Evolutionary conservation across 2,888 invertebrate genomes (phyloP), one percentile per base, ranked within the genome.

Genomic region (Branchellion lobata): DNA sequence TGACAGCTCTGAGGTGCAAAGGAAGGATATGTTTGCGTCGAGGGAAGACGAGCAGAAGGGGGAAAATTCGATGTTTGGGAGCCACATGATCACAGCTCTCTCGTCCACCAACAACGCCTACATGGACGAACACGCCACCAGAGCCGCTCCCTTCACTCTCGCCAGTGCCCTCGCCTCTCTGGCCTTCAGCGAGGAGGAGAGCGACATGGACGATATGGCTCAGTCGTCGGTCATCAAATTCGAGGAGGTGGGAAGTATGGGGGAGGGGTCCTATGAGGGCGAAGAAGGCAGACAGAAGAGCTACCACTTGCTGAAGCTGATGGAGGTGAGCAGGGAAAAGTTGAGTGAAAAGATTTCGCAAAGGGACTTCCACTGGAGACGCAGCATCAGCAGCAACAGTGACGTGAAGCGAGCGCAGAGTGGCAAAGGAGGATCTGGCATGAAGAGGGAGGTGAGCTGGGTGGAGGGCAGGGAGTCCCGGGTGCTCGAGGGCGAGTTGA

Each of bases 111-210:
- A 77, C 40, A 84, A 84, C 69, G 82, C 81, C 29, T 83, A 83
- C 78, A 71, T 84, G 27, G 86, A 86, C 82, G 87, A 87, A 79
- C 85, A 86, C 82, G 86, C 86, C 68, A 87, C 87, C 1, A 83
- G 86, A 27, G 86, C 86, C n/a, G 87, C 87, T 8, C 87, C 87
- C 8, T 86, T 95, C 14, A 96, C 96, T 0, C 89, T 96, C 24
- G 95, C 94, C 0, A 95, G 95, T 27, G 93, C 93, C 85, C 96
- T 96, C 95, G 95, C 84, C 79, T 86, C 95, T 1, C 65, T 83
- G 79, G 83, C 73, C 18, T 82, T 81, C 31, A 81, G 95, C 0
- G 95, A 96, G 83, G 94, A 94, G 18, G 83, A 82, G 36, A 80
- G 81, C 33, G 75, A 53, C 18, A 47, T 65, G 34, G 81, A 81